Percentiles rank a stretch among this genome's conserved stretches.
Conservation (phyloP, 1,140 invertebrate species). For the Pseudomyrmex flavicornis region DNA sequence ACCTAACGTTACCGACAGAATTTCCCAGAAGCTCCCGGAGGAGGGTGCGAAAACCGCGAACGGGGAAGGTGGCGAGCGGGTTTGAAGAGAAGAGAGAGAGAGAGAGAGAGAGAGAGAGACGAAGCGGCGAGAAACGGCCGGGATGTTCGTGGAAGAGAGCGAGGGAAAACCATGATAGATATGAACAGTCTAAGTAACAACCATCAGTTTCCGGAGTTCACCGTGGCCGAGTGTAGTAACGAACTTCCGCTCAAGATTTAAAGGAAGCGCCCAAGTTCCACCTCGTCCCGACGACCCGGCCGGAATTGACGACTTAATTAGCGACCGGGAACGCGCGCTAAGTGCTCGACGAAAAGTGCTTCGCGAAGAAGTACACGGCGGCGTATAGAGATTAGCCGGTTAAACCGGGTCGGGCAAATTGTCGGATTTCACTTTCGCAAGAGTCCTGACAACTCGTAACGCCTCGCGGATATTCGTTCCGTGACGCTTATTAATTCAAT, state of each 20-base stretch:
- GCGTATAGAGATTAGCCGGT: slow-evolving; percentile 57
- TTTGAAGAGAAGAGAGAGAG: background rate
- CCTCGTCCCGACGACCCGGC: slow-evolving; percentile 42
- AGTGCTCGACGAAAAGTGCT: slow-evolving; percentile 57
- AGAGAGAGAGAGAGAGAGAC: background rate
- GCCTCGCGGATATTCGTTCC: slow-evolving; percentile 48
- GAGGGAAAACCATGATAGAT: slow-evolving; percentile 76
- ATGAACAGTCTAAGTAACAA: slow-evolving; percentile 81
- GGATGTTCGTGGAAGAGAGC: slow-evolving; percentile 19
- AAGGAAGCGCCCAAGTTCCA: slow-evolving; percentile 59
- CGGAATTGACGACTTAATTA: slow-evolving; percentile 78
- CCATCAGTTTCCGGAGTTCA: slow-evolving; percentile 72
- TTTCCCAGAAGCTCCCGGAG: slow-evolving; percentile 63
- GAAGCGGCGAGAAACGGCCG: slow-evolving; percentile 24
- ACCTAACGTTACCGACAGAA: slow-evolving; percentile 55
- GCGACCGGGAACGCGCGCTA: slow-evolving; percentile 51
- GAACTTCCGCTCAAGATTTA: slow-evolving; percentile 72
- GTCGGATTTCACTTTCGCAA: slow-evolving; percentile 57
- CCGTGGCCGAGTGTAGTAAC: slow-evolving; percentile 70
- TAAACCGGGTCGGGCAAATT: slow-evolving; percentile 59
- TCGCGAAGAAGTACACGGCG: slow-evolving; percentile 52
- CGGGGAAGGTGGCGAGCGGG: background rate
- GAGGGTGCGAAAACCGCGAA: slow-evolving; percentile 73
- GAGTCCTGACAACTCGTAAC: slow-evolving; percentile 51
- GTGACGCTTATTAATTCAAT: slow-evolving; percentile 57